Evolutionary conservation across 1,140 invertebrate species (phyloP), one percentile per base, ranked within the genome.

Genomic region (Anagrus nilaparvatae): DNA sequence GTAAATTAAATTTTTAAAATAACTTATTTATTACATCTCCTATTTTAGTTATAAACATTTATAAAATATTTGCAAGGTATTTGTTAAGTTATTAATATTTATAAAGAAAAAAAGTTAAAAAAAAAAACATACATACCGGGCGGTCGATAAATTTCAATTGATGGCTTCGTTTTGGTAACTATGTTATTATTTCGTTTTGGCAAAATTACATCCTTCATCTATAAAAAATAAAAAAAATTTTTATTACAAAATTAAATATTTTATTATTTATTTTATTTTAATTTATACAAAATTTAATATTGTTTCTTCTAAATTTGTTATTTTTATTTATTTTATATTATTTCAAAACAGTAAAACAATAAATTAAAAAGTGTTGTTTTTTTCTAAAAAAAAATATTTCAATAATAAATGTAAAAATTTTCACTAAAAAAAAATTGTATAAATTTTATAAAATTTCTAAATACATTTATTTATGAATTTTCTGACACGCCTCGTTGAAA

Each of bases 81-180:
- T 10, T 8, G 35, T 46, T 46, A 34, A 34, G 24, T 24, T 9
- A 36, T 29, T 19, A 13, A 8, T n/a, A 32, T 29, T 39, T 14
- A 35, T 23, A 3, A 10, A 8, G 8, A 3, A 16, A 31, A 30
- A 34, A 33, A 5, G 7, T n/a, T n/a, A n/a, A n/a, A n/a, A 33
- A 13, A 28, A 29, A 19, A 6, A 36, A 36, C 32, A n/a, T 47
- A 70, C 66, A 73, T 67, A 84, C 86, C 87, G 60, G 86, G 86
- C 16, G 87, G 87, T 56, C 85, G 75, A 61, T 90, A 89, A 52
- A 89, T 85, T 71, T 88, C 84, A 61, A 88, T 75, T 17, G 83
- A 84, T 5, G 85, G 86, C 65, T 89, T 87, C 30, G 54, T 59
- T 56, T 64, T 66, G 34, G 55, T 46, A 5, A 52, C 51, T 49